phyloP scores from a whole-genome alignment of 2,888 invertebrate genomes.

The Cephus pygmeus region DNA sequence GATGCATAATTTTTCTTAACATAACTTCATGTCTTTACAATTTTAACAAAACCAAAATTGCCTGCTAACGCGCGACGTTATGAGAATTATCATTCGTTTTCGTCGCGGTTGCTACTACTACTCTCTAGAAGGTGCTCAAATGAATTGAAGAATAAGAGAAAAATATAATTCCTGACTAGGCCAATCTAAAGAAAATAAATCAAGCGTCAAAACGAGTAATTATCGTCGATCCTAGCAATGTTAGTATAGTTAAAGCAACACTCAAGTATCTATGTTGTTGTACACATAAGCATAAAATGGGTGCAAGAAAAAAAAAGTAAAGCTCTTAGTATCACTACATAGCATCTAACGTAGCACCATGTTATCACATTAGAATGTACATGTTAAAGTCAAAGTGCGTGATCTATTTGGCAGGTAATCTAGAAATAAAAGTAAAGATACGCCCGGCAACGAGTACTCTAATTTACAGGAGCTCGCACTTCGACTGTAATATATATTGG shows the following conservation, averaged over 20 bases:
- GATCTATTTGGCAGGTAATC: slow-evolving; percentile 15
- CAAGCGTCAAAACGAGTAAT: background rate
- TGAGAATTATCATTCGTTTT: background rate
- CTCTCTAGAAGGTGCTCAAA: background rate
- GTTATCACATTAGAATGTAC: slow-evolving; percentile 34
- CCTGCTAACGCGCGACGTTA: background rate
- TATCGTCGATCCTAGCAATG: background rate
- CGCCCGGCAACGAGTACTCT: background rate
- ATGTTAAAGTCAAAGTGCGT: slow-evolving; percentile 42
- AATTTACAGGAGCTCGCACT: slow-evolving; percentile 18
- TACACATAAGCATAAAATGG: background rate
- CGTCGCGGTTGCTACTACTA: background rate
- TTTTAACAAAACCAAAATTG: background rate
- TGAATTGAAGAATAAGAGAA: background rate
- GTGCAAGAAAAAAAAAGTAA: background rate
- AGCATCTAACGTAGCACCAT: background rate
- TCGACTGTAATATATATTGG: slow-evolving; percentile 37
- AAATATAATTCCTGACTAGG: background rate
- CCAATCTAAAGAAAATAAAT: background rate
- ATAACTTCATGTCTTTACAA: background rate
- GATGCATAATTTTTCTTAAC: background rate
- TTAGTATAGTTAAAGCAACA: background rate
- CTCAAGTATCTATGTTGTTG: background rate
- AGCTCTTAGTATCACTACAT: background rate
- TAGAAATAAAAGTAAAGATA: slow-evolving; percentile 3